Conservation (phyloP, 2,797 vertebrate genomes). For the Spinus olivaceus region DNA sequence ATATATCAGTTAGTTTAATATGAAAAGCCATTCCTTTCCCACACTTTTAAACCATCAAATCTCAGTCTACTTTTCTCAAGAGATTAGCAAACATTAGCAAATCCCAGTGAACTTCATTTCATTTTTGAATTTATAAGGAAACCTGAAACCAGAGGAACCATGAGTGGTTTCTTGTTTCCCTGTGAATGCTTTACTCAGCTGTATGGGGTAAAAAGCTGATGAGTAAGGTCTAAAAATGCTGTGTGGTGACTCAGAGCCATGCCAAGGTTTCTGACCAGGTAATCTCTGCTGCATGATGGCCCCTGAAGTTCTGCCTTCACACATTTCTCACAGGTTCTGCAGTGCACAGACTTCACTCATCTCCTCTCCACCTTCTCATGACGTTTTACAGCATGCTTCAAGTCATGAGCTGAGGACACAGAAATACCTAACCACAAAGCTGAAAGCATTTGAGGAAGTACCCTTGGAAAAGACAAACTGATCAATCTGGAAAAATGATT, state of each 20-base stretch:
- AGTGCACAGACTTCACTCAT: neutral
- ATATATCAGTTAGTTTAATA: neutral
- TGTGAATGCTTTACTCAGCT: neutral
- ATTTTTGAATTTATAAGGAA: neutral
- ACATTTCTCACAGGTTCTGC: rapidly evolving
- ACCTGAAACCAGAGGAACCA: neutral
- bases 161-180: neutral
- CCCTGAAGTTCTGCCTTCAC: neutral
- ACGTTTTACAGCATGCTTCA: neutral
- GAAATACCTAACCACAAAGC: neutral
- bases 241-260: neutral
- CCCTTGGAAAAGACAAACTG: neutral
- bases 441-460: neutral
- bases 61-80: neutral
- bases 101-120: neutral
- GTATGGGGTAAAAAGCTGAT: neutral
- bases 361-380: neutral
- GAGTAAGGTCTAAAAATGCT: neutral
- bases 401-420: neutral
- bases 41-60: neutral
- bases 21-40: neutral
- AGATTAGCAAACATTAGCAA: neutral
- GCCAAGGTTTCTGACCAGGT: neutral
- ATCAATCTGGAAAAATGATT: neutral
- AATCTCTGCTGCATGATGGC: neutral